A percentile compares a stretch with the other conserved stretches of the same genome.
phyloP scores from a whole-genome alignment of 2,888 invertebrate genomes.

The Beris morrisii region DNA sequence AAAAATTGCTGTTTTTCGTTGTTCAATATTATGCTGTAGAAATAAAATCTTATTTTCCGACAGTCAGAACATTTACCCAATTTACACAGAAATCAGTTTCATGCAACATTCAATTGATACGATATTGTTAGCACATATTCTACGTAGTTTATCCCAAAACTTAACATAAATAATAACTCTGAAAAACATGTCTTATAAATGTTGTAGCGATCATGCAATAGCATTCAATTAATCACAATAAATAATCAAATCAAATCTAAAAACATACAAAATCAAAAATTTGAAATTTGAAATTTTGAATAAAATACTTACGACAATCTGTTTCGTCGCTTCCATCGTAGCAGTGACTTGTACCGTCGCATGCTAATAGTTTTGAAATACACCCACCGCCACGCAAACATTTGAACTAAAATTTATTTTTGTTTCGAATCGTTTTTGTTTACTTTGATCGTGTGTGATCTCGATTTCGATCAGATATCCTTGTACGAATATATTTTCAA shows the following conservation, averaged over 20 bases:
- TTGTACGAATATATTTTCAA: slow-evolving; percentile 15
- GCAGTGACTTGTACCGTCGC: slow-evolving; percentile 61
- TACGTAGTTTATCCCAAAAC: background rate
- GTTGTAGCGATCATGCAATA: background rate
- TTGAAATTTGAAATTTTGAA: slow-evolving; percentile 3
- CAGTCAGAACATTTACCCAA: no score
- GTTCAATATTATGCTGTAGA: no score
- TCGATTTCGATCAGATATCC: background rate
- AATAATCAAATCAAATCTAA: background rate
- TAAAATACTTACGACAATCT: slow-evolving; percentile 55
- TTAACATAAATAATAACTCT: background rate
- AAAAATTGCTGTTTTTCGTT: no score
- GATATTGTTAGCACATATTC: no score
- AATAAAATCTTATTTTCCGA: no score
- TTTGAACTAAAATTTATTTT: slow-evolving; percentile 49
- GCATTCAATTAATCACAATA: background rate
- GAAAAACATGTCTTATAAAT: background rate
- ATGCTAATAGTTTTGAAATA: slow-evolving; percentile 55
- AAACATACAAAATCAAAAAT: background rate
- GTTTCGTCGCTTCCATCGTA: slow-evolving; percentile 60
- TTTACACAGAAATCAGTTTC: no score
- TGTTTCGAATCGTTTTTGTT: slow-evolving; percentile 8
- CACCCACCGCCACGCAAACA: slow-evolving; percentile 56
- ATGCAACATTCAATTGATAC: no score
- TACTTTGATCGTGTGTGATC: background rate